Conservation (phyloP, 2,113 vertebrate genomes). For the Mustelus asterias region DNA sequence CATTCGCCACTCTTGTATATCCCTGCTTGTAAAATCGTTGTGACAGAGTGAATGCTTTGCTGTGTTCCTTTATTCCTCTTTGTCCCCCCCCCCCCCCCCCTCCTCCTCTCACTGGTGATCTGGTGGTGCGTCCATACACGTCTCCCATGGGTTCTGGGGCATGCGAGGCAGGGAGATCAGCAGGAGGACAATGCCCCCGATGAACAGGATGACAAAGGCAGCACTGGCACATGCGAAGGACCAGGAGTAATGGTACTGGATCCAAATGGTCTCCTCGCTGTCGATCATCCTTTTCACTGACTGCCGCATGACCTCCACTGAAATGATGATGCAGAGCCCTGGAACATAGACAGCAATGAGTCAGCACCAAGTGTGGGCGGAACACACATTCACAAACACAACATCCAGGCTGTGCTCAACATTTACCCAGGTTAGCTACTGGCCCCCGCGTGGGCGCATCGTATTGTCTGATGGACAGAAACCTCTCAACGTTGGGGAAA, state of each 20-base stretch:
- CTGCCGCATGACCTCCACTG: constrained; percentile 90
- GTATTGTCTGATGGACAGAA: background rate
- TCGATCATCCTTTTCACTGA: constrained; percentile 92
- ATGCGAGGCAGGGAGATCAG: constrained; percentile 88
- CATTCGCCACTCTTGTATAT: background rate
- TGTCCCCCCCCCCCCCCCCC: constrained; percentile 29
- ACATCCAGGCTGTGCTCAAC: background rate
- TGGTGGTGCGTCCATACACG: constrained; percentile 88
- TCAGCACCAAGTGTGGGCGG: background rate
- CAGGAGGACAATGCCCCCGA: constrained; percentile 75
- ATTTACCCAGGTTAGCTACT: too few relatives aligned
- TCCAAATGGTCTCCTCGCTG: constrained; percentile 86
- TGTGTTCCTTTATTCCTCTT: background rate
- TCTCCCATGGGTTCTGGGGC: constrained; percentile 95
- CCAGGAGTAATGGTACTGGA: constrained; percentile 80
- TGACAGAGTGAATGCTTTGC: background rate
- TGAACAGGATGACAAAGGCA: constrained; percentile 77
- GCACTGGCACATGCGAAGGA: constrained; percentile 84
- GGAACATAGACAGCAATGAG: constrained; percentile 18
- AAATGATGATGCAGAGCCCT: constrained; percentile 90
- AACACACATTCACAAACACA: background rate
- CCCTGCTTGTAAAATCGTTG: background rate
- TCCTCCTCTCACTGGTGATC: constrained; percentile 57
- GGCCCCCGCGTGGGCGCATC: too few relatives aligned
- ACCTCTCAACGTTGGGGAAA: background rate